Percentiles rank a stretch among this genome's conserved stretches.
Conservation (phyloP, 2,113 vertebrate species). For the Trichechus manatus region DNA sequence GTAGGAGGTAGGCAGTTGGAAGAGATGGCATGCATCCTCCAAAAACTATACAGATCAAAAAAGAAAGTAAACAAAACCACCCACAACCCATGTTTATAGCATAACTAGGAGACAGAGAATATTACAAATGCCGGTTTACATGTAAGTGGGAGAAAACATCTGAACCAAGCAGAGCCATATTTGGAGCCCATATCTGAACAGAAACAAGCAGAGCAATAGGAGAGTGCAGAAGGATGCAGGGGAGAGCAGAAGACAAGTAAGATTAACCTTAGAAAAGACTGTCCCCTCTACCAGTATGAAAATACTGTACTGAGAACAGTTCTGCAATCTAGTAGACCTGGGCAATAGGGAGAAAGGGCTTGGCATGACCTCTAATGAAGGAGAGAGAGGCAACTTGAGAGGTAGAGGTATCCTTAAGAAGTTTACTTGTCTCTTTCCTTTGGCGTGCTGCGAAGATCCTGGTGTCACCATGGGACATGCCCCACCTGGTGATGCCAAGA, state of each 20-base stretch:
- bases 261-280: background rate
- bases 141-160: background rate
- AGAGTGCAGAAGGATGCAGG: background rate
- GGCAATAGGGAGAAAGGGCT: background rate
- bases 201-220: background rate
- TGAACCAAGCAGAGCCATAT: background rate
- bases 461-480: too few species aligned
- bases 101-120: background rate
- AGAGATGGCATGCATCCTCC: background rate
- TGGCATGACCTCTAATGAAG: background rate
- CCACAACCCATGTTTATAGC: background rate
- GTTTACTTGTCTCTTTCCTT: background rate
- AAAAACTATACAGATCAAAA: background rate
- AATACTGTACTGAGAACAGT: background rate
- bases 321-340: background rate
- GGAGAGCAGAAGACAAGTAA: background rate
- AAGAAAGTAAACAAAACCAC: conserved; percentile 14
- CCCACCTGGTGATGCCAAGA: too few species aligned
- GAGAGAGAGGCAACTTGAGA: background rate
- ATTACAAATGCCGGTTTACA: background rate
- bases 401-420: background rate
- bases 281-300: background rate
- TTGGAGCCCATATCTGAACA: background rate
- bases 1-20: background rate
- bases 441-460: too few species aligned